Percentiles rank a stretch among this genome's conserved stretches.
phyloP scores from a whole-genome alignment of 2,797 vertebrate genomes.

The Chaunax sp. region DNA sequence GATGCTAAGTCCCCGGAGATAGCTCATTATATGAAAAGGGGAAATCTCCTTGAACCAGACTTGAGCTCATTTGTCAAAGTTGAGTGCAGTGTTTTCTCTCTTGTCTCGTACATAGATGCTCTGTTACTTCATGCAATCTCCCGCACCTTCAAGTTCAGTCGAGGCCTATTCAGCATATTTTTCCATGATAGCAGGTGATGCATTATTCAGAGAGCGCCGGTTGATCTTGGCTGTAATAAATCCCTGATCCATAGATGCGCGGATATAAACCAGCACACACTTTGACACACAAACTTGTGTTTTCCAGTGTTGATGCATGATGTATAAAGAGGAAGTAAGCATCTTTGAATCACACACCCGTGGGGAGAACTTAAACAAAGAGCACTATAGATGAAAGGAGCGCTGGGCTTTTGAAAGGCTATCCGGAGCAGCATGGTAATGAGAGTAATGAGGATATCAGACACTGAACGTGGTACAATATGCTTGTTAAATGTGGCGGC shows the following conservation, averaged over 20 bases:
- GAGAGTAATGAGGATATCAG: constrained; percentile 72
- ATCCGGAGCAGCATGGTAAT: constrained; percentile 65
- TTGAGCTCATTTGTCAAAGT: constrained; percentile 66
- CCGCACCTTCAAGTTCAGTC: constrained; percentile 52
- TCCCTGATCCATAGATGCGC: constrained; percentile 45
- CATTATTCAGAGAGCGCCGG: constrained; percentile 70
- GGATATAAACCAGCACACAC: constrained; percentile 34
- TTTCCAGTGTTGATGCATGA: constrained; percentile 42
- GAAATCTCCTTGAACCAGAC: constrained; percentile 56
- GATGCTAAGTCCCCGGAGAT: constrained; percentile 27
- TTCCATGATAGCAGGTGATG: constrained; percentile 59
- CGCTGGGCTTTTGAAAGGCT: constrained; percentile 62
- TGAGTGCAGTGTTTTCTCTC: constrained; percentile 35
- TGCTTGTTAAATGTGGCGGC: constrained; percentile 67
- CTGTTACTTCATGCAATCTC: constrained; percentile 35
- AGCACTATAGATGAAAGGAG: constrained; percentile 64
- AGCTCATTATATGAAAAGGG: constrained; percentile 42
- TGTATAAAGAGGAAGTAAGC: constrained; percentile 52
- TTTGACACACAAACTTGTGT: constrained; percentile 31
- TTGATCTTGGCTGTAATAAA: constrained; percentile 67
- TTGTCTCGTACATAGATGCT: constrained; percentile 35
- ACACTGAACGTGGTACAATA: constrained; percentile 51
- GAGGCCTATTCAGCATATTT: constrained; percentile 65
- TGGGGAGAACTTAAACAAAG: constrained; percentile 70
- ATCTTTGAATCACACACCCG: constrained; percentile 62